Base-by-base conservation (phyloP, 2,797 vertebrate species). In the Cichlasoma orientale region DNA sequence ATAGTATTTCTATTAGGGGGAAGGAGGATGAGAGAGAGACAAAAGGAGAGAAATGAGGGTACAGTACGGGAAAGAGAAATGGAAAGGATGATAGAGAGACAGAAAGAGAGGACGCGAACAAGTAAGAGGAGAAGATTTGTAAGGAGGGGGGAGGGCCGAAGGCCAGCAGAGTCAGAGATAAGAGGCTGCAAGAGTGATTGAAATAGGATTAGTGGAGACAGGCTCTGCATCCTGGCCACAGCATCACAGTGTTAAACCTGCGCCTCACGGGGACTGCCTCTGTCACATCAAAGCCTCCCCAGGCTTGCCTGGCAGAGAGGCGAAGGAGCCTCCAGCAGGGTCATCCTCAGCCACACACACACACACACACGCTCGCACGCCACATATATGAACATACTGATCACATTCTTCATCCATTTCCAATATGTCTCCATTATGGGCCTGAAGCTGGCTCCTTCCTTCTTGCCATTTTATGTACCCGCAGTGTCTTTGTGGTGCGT, bases 181-280 rank as follows among this genome's bases (percentile, higher is more conserved):
- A 94, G 92, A 93, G 92, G 85, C 88, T 78, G 88, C 76, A 77
- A 93, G 92, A 95, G 93, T 94, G 94, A 95, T 94, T 94, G 93
- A 94, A 95, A 93, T 92, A 79, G 92, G 93, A 94, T 94, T 95
- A 95, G 92, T 89, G 88, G 83, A 94, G 93, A 94, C 93, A 91
- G 91, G 90, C 92, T 87, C 89, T 90, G 92, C 90, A 92, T 92
- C 89, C 86, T 76, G 82, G 90, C 93, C 85, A 79, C 91, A 87
- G 90, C 88, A 89, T 90, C 92, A 75, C 87, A 82, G 91, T 88
- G 92, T 91, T 92, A 91, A 92, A 92, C 90, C 93, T 89, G 87
- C 77, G 80, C 93, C 92, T 90, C 90, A 89, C 89, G 89, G 90
- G 86, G 82, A 82, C 91, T 78, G 89, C 82, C 89, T 91, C 92